Evolutionary conservation across 2,113 vertebrate species (phyloP), one percentile per base, ranked within the genome.

Genomic region (Eonycteris spelaea): DNA sequence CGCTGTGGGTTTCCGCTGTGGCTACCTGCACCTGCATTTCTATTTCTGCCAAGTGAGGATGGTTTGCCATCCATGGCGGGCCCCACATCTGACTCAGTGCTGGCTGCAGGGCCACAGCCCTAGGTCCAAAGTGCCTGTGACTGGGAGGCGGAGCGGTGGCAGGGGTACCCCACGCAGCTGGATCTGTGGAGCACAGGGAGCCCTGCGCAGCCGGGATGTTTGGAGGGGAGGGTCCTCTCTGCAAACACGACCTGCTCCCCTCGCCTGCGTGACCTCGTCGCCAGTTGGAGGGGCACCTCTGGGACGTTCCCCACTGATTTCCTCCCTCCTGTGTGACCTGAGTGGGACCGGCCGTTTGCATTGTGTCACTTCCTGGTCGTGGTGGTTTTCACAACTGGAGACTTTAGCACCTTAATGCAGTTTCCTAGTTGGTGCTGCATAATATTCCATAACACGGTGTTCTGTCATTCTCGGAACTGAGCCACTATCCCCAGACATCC

Each of bases 151-250:
- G 65, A 24, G 16, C 57, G 28, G 48, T 14, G 1, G 19, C 3
- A n/a, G 55, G 22, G 19, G 30, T 28, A 1, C 30, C 12, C 75
- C 48, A 24, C 26, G 55, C 11, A 38, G 59, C 22, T 4, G 13
- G 57, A 40, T 38, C 13, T 30, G 18, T 0, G 1, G 48, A 65
- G 59, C 57, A 14, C 16, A 3, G 53, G 71, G 35, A 67, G 38
- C 48, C 30, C 38, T 0, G 38, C 19, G 30, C 18, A 61, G 40
- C n/a, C 19, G 40, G 63, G 24, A 61, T 26, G 19, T 55, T 7
- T 3, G 1, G 18, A 7, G 7, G 43, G 10, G 45, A 8, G 28
- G 48, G 1, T 5, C 18, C 8, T 16, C 68, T 53, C 14, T 14
- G 91, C 24, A 21, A 53, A 57, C 26, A 5, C 45, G 11, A 9